Conservation (phyloP, 2,797 vertebrate genomes). For the Anguilla pacifica region DNA sequence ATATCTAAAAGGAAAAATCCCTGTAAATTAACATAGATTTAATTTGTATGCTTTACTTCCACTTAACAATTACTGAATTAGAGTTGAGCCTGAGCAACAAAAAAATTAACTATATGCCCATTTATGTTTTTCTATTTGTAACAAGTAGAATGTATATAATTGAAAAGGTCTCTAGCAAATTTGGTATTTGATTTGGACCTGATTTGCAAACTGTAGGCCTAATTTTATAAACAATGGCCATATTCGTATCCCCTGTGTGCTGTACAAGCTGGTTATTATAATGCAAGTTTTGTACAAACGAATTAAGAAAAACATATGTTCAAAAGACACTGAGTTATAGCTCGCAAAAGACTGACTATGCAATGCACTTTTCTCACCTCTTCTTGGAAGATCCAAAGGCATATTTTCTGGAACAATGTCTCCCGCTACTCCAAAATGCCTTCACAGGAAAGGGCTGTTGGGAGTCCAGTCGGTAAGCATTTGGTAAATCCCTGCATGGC, state of each 20-base stretch:
- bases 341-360: neutral
- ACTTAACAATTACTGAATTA: neutral
- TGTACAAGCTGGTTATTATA: neutral
- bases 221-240: neutral
- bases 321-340: neutral
- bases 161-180: neutral
- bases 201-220: neutral
- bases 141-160: neutral
- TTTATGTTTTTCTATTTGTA: neutral
- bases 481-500: conserved; percentile 25
- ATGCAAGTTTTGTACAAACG: neutral
- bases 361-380: neutral
- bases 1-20: neutral
- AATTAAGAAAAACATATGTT: neutral
- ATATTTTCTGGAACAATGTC: neutral
- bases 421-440: neutral
- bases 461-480: conserved; percentile 1
- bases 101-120: neutral
- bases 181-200: neutral
- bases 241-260: neutral
- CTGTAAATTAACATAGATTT: neutral
- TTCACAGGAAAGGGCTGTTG: neutral
- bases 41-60: neutral
- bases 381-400: neutral
- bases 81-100: neutral